phyloP scores from a whole-genome alignment of 2,888 invertebrate genomes.

The Plebejus anna region DNA sequence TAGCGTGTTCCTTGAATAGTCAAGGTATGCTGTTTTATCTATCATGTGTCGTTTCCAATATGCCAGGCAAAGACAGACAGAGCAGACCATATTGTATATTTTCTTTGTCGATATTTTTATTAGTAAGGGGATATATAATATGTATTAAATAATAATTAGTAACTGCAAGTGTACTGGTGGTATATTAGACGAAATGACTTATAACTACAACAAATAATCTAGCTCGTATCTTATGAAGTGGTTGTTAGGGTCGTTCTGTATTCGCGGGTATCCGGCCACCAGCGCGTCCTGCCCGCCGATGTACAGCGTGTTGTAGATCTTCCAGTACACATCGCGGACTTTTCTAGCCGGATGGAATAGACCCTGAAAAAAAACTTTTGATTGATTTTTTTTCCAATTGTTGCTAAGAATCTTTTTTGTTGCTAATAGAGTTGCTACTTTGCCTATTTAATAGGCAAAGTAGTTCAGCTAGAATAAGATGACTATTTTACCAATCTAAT shows the following conservation, averaged over 20 bases:
- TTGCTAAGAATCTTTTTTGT: too few species aligned
- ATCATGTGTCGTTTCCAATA: background rate
- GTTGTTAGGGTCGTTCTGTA: constrained; percentile 97
- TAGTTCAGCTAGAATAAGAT: too few species aligned
- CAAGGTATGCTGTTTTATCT: background rate
- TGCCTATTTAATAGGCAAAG: too few species aligned
- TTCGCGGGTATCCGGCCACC: constrained; percentile 98
- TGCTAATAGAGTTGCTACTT: too few species aligned
- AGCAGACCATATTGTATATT: background rate
- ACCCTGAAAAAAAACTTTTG: constrained; percentile 79
- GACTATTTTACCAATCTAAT: too few species aligned
- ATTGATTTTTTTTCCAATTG: background rate
- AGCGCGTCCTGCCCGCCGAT: constrained; percentile 99
- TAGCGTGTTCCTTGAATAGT: background rate
- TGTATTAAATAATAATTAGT: background rate
- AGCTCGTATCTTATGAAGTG: constrained; percentile 95
- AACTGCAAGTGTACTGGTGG: constrained; percentile 29
- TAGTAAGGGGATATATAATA: background rate
- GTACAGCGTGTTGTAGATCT: constrained; percentile 99
- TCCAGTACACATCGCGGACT: constrained; percentile 99
- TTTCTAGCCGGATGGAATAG: constrained; percentile 99
- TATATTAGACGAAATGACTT: constrained; percentile 38
- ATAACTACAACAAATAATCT: constrained; percentile 91
- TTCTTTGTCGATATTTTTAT: background rate
- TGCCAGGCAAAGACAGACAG: background rate